These are phyloP conservation scores for Pachyuromys duprasi DNA, from an alignment of 2,797 vertebrate species.

Conservation along the genomic window DNA sequence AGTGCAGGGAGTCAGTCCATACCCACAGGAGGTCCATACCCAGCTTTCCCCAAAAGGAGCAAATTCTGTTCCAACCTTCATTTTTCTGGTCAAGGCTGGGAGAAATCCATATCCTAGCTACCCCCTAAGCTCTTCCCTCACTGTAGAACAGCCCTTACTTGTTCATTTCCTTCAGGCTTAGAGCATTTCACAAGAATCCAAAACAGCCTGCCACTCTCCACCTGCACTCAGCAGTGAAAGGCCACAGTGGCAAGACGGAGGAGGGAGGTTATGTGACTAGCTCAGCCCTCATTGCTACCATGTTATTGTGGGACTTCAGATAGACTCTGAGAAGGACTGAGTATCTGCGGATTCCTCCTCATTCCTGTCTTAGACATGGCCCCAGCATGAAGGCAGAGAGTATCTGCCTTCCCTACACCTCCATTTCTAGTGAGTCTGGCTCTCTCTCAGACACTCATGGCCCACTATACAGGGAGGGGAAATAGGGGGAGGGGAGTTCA, in stretches of 20 bases:
- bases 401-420: not conserved
- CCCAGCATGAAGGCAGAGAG: not conserved
- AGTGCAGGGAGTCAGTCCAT: not conserved
- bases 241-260: not conserved
- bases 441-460: not conserved
- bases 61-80: not conserved
- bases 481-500: not conserved
- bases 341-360: constrained; percentile 14
- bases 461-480: not conserved
- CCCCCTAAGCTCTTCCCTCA: constrained; percentile 3
- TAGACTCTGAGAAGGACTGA: not conserved
- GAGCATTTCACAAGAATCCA: constrained; percentile 54
- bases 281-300: not conserved
- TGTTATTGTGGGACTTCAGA: constrained; percentile 3
- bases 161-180: constrained; percentile 49
- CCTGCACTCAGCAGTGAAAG: not conserved
- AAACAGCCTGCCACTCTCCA: not conserved
- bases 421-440: not conserved
- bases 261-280: not conserved
- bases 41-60: not conserved
- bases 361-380: not conserved
- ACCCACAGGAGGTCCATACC: not conserved
- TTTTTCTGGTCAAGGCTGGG: not conserved
- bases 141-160: not conserved
- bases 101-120: not conserved